These are phyloP conservation scores for Latheticus oryzae DNA, from an alignment of 2,888 invertebrate genomes.

Conservation along the genomic window DNA sequence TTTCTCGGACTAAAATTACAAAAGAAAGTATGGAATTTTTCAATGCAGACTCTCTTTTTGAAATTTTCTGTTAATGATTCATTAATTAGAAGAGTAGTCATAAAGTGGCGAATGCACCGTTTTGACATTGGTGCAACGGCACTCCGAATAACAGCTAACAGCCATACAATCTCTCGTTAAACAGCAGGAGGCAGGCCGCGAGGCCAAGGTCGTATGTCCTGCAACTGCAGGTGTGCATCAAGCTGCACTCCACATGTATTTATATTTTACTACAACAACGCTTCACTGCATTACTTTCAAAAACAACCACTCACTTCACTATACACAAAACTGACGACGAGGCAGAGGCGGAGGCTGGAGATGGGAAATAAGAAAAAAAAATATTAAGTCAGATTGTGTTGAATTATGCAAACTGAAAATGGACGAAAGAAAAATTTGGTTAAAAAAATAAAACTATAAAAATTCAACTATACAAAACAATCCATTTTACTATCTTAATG, in stretches of 20 bases:
- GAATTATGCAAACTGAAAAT: no score
- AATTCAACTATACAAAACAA: no score
- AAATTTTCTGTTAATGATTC: conserved; percentile 24
- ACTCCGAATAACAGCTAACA: conserved; percentile 20
- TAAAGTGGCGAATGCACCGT: conserved; percentile 27
- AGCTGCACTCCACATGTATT: conserved; percentile 39
- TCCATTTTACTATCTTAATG: no score
- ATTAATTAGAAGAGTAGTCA: conserved; percentile 17
- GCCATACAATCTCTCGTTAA: conserved; percentile 40
- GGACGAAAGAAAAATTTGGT: no score
- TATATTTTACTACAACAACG: conserved; percentile 33
- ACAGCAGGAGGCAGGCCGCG: conserved; percentile 41
- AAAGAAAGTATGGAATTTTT: no score
- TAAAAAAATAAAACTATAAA: no score
- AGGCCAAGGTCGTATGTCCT: conserved; percentile 43
- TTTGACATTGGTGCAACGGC: conserved; percentile 38
- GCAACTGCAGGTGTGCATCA: conserved; percentile 43
- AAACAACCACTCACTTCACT: conserved; percentile 27
- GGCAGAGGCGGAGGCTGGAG: conserved; percentile 6
- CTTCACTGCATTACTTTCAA: conserved; percentile 25
- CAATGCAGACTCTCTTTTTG: no score
- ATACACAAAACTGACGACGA: conserved; percentile 8
- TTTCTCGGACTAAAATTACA: no score
- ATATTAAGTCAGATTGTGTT: no score
- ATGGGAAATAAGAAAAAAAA: no score